Conservation (phyloP, 2,797 vertebrate genomes). For the Phalanger gymnotis region DNA sequence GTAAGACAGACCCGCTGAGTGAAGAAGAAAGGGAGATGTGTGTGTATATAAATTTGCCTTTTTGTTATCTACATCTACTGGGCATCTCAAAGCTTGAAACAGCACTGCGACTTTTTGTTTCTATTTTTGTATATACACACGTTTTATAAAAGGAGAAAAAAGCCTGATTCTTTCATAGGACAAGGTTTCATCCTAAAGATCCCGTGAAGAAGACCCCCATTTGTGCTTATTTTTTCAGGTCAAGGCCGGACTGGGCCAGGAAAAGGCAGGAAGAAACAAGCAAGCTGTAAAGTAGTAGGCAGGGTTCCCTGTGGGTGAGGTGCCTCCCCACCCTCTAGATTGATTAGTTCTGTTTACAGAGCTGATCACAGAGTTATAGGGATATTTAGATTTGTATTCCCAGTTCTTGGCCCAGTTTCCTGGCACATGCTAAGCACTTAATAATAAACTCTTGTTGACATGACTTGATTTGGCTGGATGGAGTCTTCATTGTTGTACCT, state of each 20-base stretch:
- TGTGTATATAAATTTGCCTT: neutral
- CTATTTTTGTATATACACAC: neutral
- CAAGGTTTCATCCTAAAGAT: neutral
- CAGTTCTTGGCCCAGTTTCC: neutral
- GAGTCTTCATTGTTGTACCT: neutral
- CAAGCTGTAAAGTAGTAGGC: neutral
- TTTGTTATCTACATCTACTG: neutral
- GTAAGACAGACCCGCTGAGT: neutral
- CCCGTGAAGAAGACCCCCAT: neutral
- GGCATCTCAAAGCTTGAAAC: neutral
- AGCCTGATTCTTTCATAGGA: neutral
- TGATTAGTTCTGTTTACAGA: neutral
- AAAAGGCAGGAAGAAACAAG: neutral
- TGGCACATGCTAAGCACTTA: neutral
- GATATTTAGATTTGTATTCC: neutral
- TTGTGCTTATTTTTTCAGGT: neutral
- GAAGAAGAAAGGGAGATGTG: neutral
- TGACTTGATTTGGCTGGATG: neutral
- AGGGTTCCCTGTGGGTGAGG: neutral
- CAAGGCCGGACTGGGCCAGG: too few relatives aligned
- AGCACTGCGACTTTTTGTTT: neutral
- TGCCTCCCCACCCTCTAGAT: neutral
- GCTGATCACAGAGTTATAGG: neutral
- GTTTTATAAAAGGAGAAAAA: neutral
- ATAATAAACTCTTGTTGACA: neutral